Conservation (phyloP, 2,888 invertebrate species). For the Pseudococcus viburni region DNA sequence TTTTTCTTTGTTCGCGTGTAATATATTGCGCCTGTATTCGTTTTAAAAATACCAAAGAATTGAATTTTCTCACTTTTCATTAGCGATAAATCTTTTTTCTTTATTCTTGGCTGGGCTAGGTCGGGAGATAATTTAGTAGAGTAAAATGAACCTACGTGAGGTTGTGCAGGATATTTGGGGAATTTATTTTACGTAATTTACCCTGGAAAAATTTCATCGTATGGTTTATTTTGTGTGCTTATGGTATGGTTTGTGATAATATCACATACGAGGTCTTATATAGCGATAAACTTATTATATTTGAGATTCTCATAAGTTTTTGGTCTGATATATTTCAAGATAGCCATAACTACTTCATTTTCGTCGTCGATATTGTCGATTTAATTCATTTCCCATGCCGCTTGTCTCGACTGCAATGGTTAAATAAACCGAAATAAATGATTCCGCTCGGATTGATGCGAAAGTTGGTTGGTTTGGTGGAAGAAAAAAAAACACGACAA, state of each 20-base stretch:
- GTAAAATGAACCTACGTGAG: not conserved
- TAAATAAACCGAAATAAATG: constrained; percentile 7
- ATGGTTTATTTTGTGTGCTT: not conserved
- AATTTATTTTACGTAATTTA: not conserved
- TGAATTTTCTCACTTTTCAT: not conserved
- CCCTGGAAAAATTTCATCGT: not conserved
- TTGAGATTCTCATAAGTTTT: not conserved
- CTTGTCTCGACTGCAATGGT: not conserved
- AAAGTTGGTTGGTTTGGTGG: not conserved
- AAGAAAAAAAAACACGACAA: not conserved
- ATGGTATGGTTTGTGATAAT: not conserved
- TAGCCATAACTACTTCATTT: not conserved
- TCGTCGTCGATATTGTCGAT: not conserved
- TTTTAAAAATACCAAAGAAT: not conserved
- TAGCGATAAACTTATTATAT: not conserved
- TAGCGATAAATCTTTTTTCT: constrained; percentile 2
- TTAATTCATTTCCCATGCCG: not conserved
- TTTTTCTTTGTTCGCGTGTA: not conserved
- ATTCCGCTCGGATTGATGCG: not conserved
- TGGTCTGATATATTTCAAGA: not conserved
- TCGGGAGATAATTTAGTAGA: not conserved
- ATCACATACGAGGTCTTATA: not conserved
- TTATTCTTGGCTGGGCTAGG: not conserved
- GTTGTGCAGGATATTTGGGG: not conserved
- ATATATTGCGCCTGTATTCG: not conserved